Percentiles rank a stretch among this genome's conserved stretches.
Conservation (phyloP, 2,797 vertebrate genomes). For the Arnoldichthys spilopterus region DNA sequence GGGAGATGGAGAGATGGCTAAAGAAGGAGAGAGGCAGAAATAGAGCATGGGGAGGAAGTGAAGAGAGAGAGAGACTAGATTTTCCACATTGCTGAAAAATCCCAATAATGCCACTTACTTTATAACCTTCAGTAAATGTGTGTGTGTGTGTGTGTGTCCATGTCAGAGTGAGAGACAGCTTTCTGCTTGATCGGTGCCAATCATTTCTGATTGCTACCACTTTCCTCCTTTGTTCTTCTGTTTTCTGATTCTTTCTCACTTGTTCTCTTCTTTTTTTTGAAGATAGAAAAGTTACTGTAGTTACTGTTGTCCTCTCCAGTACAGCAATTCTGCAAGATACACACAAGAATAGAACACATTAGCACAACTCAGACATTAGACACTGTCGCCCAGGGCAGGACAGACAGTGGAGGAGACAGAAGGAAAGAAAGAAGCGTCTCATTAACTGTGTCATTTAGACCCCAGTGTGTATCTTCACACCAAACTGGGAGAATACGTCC, state of each 20-base stretch:
- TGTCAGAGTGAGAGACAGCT: slow-evolving; percentile 22
- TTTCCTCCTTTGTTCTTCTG: not conserved
- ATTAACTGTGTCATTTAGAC: slow-evolving; percentile 48
- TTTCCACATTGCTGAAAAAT: not conserved
- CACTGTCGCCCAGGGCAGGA: slow-evolving; percentile 10
- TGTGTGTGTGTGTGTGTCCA: not conserved
- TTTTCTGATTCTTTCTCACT: slow-evolving; percentile 13
- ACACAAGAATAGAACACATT: slow-evolving; percentile 34
- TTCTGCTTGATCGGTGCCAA: slow-evolving; percentile 13
- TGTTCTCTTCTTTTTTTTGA: not conserved
- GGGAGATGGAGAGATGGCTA: not conserved
- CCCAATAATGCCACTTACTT: not conserved
- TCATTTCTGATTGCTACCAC: slow-evolving; percentile 1
- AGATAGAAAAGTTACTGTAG: not conserved
- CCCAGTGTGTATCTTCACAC: slow-evolving; percentile 9
- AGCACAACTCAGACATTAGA: slow-evolving; percentile 12
- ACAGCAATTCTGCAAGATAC: slow-evolving; percentile 3
- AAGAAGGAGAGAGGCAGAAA: not conserved
- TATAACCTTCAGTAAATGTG: not conserved
- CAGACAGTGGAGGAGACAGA: slow-evolving; percentile 20
- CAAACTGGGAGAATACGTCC: slow-evolving; percentile 14
- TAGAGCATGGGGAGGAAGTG: not conserved
- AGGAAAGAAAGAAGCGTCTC: slow-evolving; percentile 23
- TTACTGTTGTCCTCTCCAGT: not conserved
- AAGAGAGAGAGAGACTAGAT: not conserved